These are phyloP conservation scores for Tethya wilhelma DNA, from an alignment of 37 sponge, comb jelly and placozoan species.

Conservation along the genomic window DNA sequence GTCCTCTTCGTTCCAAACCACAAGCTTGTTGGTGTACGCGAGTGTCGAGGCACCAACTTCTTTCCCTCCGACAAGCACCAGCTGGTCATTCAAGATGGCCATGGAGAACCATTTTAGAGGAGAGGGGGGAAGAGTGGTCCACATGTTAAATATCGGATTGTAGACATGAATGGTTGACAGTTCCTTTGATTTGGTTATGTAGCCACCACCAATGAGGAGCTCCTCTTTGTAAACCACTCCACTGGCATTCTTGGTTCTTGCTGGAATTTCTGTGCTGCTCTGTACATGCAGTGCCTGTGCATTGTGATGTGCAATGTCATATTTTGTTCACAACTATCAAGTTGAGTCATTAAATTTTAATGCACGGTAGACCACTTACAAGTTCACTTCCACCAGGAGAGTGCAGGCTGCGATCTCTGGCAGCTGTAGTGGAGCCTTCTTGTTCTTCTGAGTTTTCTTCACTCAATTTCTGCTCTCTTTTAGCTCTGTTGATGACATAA, in stretches of 20 bases:
- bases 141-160: slow-evolving; percentile 17
- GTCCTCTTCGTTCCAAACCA: slow-evolving; percentile 9
- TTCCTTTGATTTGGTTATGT: neutral
- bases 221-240: slow-evolving; percentile 16
- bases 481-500: too few species aligned
- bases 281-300: too few species aligned
- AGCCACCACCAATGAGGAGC: slow-evolving; percentile 27
- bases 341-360: too few species aligned
- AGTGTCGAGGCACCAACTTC: neutral
- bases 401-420: too few species aligned
- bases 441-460: too few species aligned
- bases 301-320: too few species aligned
- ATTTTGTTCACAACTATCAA: too few species aligned
- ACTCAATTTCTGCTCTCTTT: too few species aligned
- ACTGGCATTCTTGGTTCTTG: slow-evolving; percentile 9
- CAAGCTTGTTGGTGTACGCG: slow-evolving; percentile 16
- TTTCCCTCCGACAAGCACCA: slow-evolving; percentile 33
- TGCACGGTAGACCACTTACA: too few species aligned
- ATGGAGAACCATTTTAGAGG: slow-evolving; percentile 43
- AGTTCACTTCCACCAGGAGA: too few species aligned
- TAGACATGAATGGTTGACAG: slow-evolving; percentile 9
- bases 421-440: too few species aligned
- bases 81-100: slow-evolving; percentile 1
- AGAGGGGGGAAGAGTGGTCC: slow-evolving; percentile 17
- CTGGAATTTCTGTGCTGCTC: slow-evolving; percentile 17